phyloP scores from a whole-genome alignment of 2,113 vertebrate species.

The Carollia perspicillata region DNA sequence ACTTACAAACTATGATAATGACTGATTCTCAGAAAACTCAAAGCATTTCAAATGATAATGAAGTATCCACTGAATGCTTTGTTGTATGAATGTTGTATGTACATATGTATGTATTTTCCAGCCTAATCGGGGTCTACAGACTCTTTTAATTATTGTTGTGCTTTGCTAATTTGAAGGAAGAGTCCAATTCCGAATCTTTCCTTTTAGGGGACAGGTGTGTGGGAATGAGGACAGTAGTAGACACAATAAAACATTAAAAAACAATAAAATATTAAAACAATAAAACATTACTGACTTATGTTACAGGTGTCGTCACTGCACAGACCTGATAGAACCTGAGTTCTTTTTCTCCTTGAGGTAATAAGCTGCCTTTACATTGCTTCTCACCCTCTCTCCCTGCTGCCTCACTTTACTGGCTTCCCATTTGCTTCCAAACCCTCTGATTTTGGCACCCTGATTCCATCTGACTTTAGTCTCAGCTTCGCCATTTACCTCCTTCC shows the following conservation, averaged over 20 bases:
- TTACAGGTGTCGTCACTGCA: not conserved
- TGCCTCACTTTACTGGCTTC: not conserved
- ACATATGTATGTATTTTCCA: not conserved
- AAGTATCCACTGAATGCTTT: not conserved
- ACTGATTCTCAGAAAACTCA: not conserved
- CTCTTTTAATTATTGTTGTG: not conserved
- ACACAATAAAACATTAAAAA: not conserved
- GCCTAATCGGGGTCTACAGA: not conserved
- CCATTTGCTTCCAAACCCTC: not conserved
- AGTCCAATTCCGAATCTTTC: not conserved
- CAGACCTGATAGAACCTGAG: not conserved
- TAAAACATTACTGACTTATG: not conserved
- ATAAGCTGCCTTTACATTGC: not conserved
- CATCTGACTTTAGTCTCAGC: not conserved
- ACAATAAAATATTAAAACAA: not conserved
- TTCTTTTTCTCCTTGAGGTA: not conserved
- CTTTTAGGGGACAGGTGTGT: not conserved
- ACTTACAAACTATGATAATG: not conserved
- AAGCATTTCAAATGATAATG: not conserved
- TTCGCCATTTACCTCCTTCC: not conserved
- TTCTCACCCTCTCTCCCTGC: not conserved
- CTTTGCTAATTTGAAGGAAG: not conserved
- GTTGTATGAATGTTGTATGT: not conserved
- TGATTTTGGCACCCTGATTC: not conserved
- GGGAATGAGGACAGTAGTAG: not conserved